Base-by-base conservation (phyloP, 2,888 invertebrate genomes). In the Acanthosoma haemorrhoidale region DNA sequence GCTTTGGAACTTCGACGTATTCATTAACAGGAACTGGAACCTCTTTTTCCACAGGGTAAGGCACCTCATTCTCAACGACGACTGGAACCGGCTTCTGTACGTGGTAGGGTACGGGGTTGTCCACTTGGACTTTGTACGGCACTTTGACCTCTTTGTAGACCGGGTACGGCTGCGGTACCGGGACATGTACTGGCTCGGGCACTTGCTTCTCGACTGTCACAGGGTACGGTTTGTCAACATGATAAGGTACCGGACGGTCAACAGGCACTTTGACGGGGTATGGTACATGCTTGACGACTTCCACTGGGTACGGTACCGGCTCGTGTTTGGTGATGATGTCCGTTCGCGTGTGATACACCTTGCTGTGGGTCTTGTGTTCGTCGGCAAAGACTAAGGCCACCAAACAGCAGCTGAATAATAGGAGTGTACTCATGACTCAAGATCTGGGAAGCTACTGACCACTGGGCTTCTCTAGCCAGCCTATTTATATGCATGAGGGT, bases 271-370 rank as follows among this genome's bases (percentile, higher is more conserved):
- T 70, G 5, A 77, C 77, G 0, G 76, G 77, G 61, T 76, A 76
- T 0, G 77, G 77, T 1, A 77, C 76, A 21, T 75, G 74, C 71
- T 76, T 77, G 63, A 76, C 75, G 5, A 77, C 75, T n/a, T 70
- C 74, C 1, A 77, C 77, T 0, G 77, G 75, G 71, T 75, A 76
- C 8, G 76, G 76, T 13, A 75, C 75, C 2, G 72, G 68, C 2
- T 74, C 73, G 51, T 76, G 75, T 38, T 76, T 76, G 69, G 73
- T 73, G 66, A 75, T 66, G 58, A 73, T 72, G 34, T 75, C 70
- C 9, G 75, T 74, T 41, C 74, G 66, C 13, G 16, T n/a, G 31
- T 64, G 64, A 15, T 64, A 29, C 3, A n/a, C 6, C 25, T 51
- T 25, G 25, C 51, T 51, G 13, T 51, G 25, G 8, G 51, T 25